Conservation (phyloP, 2,888 invertebrate species). For the Eilema caniola region DNA sequence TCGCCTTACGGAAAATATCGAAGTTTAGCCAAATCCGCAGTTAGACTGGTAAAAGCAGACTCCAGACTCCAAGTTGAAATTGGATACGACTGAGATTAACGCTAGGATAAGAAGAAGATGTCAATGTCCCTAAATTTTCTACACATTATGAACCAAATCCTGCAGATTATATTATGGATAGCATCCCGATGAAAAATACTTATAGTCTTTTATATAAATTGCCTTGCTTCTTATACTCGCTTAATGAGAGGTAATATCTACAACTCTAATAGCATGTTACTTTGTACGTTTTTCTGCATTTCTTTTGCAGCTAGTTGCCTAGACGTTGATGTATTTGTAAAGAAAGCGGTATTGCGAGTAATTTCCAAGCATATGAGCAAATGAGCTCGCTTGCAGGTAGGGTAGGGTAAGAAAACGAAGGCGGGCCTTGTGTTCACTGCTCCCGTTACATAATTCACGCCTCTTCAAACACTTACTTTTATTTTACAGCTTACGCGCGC, state of each 20-base stretch:
- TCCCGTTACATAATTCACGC: conserved; percentile 32
- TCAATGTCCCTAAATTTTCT: no score
- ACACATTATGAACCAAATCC: no score
- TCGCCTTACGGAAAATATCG: no score
- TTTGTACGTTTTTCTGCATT: conserved; percentile 3
- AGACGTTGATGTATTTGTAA: conserved; percentile 51
- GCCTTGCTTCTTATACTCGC: neutral
- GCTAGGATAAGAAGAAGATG: no score
- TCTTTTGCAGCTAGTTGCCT: conserved; percentile 31
- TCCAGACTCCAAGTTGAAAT: no score
- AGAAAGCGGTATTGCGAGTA: conserved; percentile 56
- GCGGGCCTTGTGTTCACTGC: conserved; percentile 33
- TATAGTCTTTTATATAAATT: neutral
- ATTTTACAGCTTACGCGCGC: conserved; percentile 61
- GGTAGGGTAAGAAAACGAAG: conserved; percentile 43
- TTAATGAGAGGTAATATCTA: neutral
- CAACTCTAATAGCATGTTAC: neutral
- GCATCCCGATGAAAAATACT: no score
- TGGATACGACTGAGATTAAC: no score
- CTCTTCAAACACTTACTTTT: conserved; percentile 63
- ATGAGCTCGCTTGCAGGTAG: conserved; percentile 52
- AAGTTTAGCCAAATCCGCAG: no score
- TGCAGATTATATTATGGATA: no score
- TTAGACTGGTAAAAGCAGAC: no score
- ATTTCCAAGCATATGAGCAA: conserved; percentile 53